phyloP scores from a whole-genome alignment of 2,888 invertebrate species.

The Hirudinaria manillensis region DNA sequence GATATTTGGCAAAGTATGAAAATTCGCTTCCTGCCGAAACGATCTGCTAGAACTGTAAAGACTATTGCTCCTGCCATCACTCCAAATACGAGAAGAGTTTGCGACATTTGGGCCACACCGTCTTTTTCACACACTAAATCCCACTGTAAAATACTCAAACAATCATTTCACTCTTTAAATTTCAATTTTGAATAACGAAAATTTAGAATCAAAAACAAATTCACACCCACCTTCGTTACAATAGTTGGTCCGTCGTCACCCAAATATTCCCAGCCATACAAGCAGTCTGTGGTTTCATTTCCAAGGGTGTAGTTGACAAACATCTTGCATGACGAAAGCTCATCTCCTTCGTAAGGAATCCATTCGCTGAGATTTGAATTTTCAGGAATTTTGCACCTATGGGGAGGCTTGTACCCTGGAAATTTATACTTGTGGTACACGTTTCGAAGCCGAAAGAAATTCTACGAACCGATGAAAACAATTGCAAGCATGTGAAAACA shows the following conservation, averaged over 20 bases:
- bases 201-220: background rate
- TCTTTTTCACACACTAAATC: slow-evolving; percentile 41
- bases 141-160: slow-evolving; percentile 38
- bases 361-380: slow-evolving; percentile 22
- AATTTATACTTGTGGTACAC: background rate
- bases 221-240: slow-evolving; percentile 37
- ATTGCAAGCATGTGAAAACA: slow-evolving; percentile 41
- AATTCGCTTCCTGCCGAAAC: slow-evolving; percentile 41
- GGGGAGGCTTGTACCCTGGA: slow-evolving; percentile 31
- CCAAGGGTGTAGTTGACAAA: slow-evolving; percentile 28
- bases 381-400: slow-evolving; percentile 37
- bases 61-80: slow-evolving; percentile 42
- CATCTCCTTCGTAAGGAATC: slow-evolving; percentile 31
- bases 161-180: background rate
- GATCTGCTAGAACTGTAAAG: slow-evolving; percentile 40
- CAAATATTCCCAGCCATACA: slow-evolving; percentile 37
- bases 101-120: slow-evolving; percentile 39
- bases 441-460: too few relatives aligned
- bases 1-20: slow-evolving; percentile 40
- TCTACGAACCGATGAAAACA: slow-evolving; percentile 39
- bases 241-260: slow-evolving; percentile 38
- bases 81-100: slow-evolving; percentile 41
- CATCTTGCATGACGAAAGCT: slow-evolving; percentile 30
- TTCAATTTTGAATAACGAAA: background rate
- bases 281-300: slow-evolving; percentile 33